phyloP scores from a whole-genome alignment of 2,113 vertebrate species.

The Heterotilapia buettikoferi region DNA sequence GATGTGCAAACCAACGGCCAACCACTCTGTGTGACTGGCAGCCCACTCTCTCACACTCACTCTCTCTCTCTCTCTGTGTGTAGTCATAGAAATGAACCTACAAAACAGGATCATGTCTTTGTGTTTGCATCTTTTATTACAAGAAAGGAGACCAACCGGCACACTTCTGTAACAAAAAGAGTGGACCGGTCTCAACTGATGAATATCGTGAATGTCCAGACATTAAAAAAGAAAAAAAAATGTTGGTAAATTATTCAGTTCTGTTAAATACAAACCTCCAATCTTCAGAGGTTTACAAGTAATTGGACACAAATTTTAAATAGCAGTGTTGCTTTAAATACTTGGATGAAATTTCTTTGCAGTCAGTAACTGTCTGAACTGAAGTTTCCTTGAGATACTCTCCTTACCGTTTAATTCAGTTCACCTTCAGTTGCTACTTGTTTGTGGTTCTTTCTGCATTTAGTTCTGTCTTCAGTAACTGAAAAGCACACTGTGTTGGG shows the following conservation, averaged over 20 bases:
- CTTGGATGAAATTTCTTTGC: background rate
- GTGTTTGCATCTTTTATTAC: background rate
- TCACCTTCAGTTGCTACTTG: background rate
- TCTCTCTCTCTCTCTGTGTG: background rate
- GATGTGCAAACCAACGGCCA: constrained; percentile 73
- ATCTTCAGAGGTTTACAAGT: background rate
- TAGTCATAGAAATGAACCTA: constrained; percentile 4
- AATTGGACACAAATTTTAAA: background rate
- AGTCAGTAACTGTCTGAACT: background rate
- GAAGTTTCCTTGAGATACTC: background rate
- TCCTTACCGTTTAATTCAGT: background rate
- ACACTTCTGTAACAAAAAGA: background rate
- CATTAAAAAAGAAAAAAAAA: background rate
- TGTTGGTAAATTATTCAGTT: background rate
- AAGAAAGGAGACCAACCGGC: background rate
- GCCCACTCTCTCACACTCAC: background rate
- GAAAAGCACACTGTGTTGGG: background rate
- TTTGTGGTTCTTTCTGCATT: background rate
- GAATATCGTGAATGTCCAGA: background rate
- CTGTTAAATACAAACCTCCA: background rate
- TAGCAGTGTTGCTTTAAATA: background rate
- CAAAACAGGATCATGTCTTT: background rate
- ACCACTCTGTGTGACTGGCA: constrained; percentile 57
- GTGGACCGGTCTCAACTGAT: background rate
- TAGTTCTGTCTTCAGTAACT: background rate